These are phyloP conservation scores for Syncerus caffer DNA, from an alignment of 2,797 vertebrate genomes.

Conservation along the genomic window DNA sequence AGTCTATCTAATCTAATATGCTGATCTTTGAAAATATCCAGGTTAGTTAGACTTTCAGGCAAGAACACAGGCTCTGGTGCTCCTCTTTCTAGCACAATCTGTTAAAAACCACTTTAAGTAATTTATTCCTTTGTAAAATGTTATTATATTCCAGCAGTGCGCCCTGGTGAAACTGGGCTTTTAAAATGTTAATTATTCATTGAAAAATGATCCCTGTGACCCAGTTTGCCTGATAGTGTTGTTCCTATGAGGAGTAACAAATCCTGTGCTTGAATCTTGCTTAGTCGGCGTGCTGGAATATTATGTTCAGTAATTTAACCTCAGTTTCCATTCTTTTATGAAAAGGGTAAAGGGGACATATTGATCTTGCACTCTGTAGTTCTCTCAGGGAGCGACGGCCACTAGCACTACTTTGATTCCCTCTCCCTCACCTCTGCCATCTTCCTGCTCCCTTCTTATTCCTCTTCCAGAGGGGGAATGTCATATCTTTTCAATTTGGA, in stretches of 20 bases:
- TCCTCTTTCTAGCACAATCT: background rate
- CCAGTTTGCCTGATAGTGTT: background rate
- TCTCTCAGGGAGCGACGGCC: background rate
- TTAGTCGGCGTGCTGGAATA: fast-evolving
- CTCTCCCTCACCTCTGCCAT: background rate
- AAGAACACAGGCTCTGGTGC: background rate
- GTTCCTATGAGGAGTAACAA: background rate
- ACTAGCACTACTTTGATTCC: background rate
- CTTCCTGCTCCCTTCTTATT: background rate
- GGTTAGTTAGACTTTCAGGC: background rate
- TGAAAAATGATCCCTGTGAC: conserved; percentile 3
- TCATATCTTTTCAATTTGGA: background rate
- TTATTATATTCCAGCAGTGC: background rate
- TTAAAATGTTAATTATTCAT: conserved; percentile 36
- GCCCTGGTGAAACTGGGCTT: background rate
- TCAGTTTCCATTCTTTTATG: background rate
- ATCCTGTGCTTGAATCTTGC: background rate
- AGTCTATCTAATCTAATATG: background rate
- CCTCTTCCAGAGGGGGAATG: background rate
- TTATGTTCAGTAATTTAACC: background rate
- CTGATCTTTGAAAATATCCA: background rate
- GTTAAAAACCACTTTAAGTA: background rate
- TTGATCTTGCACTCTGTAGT: background rate
- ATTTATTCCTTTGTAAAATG: conserved; percentile 47
- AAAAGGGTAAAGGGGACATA: background rate